Base-by-base conservation (phyloP, 92 coral and sea anemone species). In the Parazoanthus swiftii region DNA sequence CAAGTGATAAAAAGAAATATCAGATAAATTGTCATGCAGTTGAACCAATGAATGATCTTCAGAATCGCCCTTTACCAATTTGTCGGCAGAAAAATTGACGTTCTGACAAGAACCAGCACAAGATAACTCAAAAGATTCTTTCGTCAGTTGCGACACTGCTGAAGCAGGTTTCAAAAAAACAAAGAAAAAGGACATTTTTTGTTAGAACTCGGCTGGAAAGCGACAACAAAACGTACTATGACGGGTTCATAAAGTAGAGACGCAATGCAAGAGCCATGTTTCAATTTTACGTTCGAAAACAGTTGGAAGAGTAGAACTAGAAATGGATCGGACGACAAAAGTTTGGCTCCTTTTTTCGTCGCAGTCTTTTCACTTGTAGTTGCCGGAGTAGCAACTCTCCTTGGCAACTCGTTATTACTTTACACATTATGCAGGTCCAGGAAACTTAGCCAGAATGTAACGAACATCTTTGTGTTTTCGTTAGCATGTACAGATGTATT, bases 381-480 rank as follows among this genome's bases (percentile, higher is more conserved):
- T 44, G 13, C 18, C 15, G 79, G n/a, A 6, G 11, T 75, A 5
- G 51, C 51, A 75, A 43, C 79, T 23, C n/a, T 75, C 9, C 29
- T 75, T 75, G 79, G 50, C 21, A 75, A 75, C 44, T 37, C 51
- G 50, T 4, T 16, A 1, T 36, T 75, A 75, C 11, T 75, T 37
- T 39, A 39, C 79, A 75, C 11, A 38, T 20, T 75, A 75, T 39
- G 13, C 26, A 75, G 14, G 33, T 75, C 79, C 15, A 36, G 51
- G 39, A 75, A 39, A 37, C 79, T 75, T 16, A 39, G 50, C 46
- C 79, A 44, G 9, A 75, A 75, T 44, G 79, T 75, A 38, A 75
- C 79, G 25, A 75, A 75, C 18, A 75, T 75, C 79, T 75, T 75
- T 75, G 79, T 75, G 25, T 21, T 75, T 39, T 75, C 79, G 79